These are phyloP conservation scores for Heliornis fulica DNA, from an alignment of 2,113 vertebrate genomes.

Conservation along the genomic window DNA sequence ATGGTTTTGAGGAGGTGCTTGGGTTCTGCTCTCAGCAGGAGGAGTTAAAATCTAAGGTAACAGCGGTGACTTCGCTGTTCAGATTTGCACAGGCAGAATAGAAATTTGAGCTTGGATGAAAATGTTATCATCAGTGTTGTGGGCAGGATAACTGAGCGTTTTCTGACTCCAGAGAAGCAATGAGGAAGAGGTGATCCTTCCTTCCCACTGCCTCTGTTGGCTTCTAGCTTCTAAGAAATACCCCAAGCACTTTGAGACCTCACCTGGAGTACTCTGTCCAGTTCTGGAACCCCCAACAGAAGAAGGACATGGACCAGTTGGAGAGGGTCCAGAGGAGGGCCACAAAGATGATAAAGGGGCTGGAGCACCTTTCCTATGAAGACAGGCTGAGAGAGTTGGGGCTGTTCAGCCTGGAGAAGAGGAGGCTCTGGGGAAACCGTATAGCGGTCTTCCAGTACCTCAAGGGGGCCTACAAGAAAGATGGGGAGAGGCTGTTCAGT, in stretches of 20 bases:
- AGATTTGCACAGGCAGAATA: not conserved
- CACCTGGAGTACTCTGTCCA: too few species aligned
- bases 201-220: fast-evolving
- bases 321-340: too few species aligned
- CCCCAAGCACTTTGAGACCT: not conserved
- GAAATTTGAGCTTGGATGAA: not conserved
- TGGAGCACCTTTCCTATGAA: too few species aligned
- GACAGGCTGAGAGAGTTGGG: too few species aligned
- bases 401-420: too few species aligned
- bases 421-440: too few species aligned
- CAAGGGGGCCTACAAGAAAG: too few species aligned
- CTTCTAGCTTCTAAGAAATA: not conserved
- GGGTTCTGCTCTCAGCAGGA: not conserved
- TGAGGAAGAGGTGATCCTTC: not conserved
- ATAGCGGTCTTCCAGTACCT: too few species aligned
- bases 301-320: too few species aligned
- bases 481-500: too few species aligned
- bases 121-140: not conserved
- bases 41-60: not conserved
- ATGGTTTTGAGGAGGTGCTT: not conserved
- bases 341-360: too few species aligned
- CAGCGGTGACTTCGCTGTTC: not conserved
- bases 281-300: too few species aligned
- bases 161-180: not conserved
- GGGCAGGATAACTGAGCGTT: not conserved